A percentile compares a stretch with the other conserved stretches of the same genome.
These are phyloP conservation scores for Macrotus californicus DNA, from an alignment of 2,113 vertebrate species.

Conservation along the genomic window DNA sequence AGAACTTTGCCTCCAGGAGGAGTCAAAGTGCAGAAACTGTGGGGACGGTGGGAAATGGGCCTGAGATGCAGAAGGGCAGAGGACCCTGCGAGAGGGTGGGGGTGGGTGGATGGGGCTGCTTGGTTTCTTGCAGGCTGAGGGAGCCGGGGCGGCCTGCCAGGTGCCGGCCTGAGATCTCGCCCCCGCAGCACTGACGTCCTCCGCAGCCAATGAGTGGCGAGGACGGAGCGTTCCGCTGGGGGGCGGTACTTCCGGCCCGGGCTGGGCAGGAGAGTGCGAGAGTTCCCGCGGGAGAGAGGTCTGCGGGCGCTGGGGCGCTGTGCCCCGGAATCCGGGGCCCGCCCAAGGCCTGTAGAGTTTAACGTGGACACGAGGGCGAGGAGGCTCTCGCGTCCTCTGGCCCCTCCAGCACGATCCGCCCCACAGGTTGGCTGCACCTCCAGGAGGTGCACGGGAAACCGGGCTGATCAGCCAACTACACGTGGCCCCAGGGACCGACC, in stretches of 20 bases:
- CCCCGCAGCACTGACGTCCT: background rate
- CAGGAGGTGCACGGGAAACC: background rate
- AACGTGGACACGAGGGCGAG: too few species aligned
- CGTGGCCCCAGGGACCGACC: background rate
- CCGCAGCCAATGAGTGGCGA: conserved; percentile 9
- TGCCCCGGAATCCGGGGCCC: too few species aligned
- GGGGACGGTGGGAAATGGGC: background rate
- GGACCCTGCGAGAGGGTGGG: too few species aligned
- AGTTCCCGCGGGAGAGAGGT: background rate
- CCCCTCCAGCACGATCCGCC: background rate
- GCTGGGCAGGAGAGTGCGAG: accelerated
- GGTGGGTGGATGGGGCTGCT: background rate
- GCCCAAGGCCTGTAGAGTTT: accelerated
- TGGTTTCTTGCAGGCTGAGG: accelerated
- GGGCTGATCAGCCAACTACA: background rate
- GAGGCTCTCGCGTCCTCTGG: background rate
- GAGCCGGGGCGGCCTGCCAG: accelerated
- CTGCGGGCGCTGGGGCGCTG: background rate
- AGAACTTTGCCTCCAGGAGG: background rate
- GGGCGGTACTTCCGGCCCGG: conserved; percentile 55
- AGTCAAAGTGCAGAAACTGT: background rate
- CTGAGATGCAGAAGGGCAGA: background rate
- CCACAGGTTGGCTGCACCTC: background rate
- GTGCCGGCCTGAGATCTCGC: background rate
- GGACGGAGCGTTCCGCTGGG: background rate